Evolutionary conservation across 2,888 invertebrate species (phyloP).

Genomic region (Peribatodes rhomboidaria): DNA sequence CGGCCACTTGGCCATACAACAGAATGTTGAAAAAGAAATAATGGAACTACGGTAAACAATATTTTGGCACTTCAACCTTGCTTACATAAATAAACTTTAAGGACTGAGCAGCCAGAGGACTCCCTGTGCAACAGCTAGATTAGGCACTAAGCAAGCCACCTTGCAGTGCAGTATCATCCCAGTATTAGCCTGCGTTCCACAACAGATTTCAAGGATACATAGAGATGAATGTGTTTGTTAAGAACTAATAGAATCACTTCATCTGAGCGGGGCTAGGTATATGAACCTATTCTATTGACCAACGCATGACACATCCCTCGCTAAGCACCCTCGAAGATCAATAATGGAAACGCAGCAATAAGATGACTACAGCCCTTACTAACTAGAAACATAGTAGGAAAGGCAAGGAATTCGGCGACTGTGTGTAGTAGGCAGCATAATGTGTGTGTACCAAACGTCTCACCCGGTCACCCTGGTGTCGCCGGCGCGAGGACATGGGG

Average conservation of each 20-base stretch:
- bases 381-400: background rate
- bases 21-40: too few species aligned
- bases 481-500: slow-evolving; percentile 93
- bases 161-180: background rate
- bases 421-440: slow-evolving; percentile 40
- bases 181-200: too few species aligned
- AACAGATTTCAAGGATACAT: too few species aligned
- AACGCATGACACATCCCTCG: too few species aligned
- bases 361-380: background rate
- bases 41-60: too few species aligned
- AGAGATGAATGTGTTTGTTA: too few species aligned
- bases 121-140: background rate
- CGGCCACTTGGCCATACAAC: background rate
- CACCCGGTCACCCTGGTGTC: slow-evolving; percentile 92
- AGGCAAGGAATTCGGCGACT: slow-evolving; percentile 44
- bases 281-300: too few species aligned
- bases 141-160: background rate
- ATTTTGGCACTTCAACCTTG: background rate
- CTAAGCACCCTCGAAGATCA: too few species aligned
- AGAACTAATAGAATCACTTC: too few species aligned
- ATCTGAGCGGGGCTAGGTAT: too few species aligned
- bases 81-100: too few species aligned
- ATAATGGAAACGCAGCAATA: too few species aligned
- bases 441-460: slow-evolving; percentile 52
- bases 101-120: background rate